A percentile compares a stretch with the other conserved stretches of the same genome.
Conservation (phyloP, 1,140 invertebrate species). For the Trissolcus basalis region DNA sequence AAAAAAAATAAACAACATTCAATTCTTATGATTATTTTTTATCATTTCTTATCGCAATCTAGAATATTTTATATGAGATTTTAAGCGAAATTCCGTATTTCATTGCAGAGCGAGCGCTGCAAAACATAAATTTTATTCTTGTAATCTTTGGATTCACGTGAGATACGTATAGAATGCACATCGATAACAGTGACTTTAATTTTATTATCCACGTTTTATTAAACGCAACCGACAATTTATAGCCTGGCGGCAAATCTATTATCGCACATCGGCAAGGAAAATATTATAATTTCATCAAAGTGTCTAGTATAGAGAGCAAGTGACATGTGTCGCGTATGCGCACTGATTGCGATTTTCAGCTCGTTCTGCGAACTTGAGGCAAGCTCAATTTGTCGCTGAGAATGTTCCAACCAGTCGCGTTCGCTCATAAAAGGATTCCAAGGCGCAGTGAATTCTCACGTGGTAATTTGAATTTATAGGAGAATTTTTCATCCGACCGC, state of each 20-base stretch:
- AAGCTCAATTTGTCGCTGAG: conserved; percentile 28
- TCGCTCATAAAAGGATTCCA: conserved; percentile 46
- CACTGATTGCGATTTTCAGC: conserved; percentile 50
- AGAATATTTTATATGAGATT: too few species aligned
- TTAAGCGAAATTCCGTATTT: too few species aligned
- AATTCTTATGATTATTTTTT: too few species aligned
- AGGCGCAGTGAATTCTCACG: conserved; percentile 43
- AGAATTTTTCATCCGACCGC: conserved; percentile 47
- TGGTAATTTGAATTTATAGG: conserved; percentile 57
- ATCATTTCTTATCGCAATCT: too few species aligned
- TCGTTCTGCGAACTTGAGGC: conserved; percentile 36
- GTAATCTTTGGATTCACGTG: not conserved
- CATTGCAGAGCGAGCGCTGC: too few species aligned
- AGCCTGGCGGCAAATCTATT: conserved; percentile 13
- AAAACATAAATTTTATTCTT: not conserved
- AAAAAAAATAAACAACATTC: too few species aligned
- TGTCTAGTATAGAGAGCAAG: conserved; percentile 24
- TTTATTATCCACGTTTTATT: conserved; percentile 18
- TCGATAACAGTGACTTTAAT: conserved; percentile 7
- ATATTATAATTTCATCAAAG: conserved; percentile 33
- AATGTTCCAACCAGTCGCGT: conserved; percentile 51
- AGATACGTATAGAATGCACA: too few species aligned
- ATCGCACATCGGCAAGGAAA: conserved; percentile 20
- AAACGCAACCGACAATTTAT: conserved; percentile 7
- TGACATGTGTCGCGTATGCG: conserved; percentile 47